Evolutionary conservation across 2,797 vertebrate species (phyloP).

Genomic region (Chromis chromis): DNA sequence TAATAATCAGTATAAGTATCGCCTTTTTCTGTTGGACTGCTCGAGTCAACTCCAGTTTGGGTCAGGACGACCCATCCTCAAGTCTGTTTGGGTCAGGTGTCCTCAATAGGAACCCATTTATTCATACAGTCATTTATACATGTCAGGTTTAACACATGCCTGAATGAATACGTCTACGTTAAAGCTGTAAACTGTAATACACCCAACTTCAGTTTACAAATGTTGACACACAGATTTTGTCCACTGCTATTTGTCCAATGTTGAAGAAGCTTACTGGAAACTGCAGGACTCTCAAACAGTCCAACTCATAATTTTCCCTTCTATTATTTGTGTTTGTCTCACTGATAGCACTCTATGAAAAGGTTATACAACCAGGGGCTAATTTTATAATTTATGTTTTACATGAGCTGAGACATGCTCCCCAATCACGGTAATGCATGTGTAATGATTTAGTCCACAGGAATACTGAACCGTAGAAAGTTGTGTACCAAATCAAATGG

Average conservation of each 20-base stretch:
- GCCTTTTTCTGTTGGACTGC: not conserved
- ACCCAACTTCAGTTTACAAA: not conserved
- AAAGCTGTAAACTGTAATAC: too few relatives aligned
- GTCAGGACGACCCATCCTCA: not conserved
- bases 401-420: conserved; percentile 21
- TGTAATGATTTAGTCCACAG: conserved; percentile 44
- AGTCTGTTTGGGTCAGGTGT: not conserved
- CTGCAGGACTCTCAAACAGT: too few relatives aligned
- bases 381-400: conserved; percentile 29
- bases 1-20: too few relatives aligned
- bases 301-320: too few relatives aligned
- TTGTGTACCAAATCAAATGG: conserved; percentile 12
- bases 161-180: too few relatives aligned
- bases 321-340: not conserved
- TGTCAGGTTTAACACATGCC: not conserved
- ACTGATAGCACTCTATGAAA: not conserved
- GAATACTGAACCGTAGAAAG: conserved; percentile 23
- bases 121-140: not conserved
- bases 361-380: conserved; percentile 15
- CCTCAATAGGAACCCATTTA: not conserved
- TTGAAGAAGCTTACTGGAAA: not conserved
- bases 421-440: conserved; percentile 41
- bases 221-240: not conserved
- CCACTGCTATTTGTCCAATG: not conserved
- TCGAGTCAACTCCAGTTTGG: not conserved